These are phyloP conservation scores for Aleadryas rufinucha DNA, from an alignment of 2,113 vertebrate species.

Conservation along the genomic window DNA sequence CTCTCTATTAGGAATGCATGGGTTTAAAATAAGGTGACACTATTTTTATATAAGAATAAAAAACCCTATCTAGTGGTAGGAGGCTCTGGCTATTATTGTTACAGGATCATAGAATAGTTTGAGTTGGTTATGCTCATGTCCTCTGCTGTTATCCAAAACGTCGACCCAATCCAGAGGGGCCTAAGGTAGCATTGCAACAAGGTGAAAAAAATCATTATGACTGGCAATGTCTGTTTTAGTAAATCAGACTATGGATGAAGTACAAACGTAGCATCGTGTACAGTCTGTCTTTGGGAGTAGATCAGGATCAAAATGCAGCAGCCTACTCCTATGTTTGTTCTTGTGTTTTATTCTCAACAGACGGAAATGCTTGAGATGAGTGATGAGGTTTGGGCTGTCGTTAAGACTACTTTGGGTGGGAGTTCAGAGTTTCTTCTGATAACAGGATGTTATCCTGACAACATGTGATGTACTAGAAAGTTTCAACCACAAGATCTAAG, in stretches of 20 bases:
- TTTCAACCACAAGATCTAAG: neutral
- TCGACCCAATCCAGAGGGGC: neutral
- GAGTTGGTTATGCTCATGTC: neutral
- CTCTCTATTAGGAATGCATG: neutral
- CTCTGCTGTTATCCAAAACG: neutral
- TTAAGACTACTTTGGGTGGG: neutral
- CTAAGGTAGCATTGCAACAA: neutral
- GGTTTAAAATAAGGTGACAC: neutral
- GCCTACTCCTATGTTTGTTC: neutral
- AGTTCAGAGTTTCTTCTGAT: neutral
- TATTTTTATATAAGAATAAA: neutral
- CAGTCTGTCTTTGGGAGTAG: neutral
- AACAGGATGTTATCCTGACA: neutral
- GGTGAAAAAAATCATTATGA: neutral
- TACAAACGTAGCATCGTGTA: neutral
- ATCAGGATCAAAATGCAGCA: neutral
- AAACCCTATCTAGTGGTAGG: neutral
- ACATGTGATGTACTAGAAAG: neutral
- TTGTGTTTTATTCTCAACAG: neutral
- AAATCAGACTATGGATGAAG: neutral
- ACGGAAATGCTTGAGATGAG: neutral
- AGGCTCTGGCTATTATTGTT: neutral
- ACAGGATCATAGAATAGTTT: neutral
- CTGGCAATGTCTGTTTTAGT: neutral
- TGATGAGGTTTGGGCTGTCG: neutral